These are phyloP conservation scores for Pachymerium ferrugineum DNA, from an alignment of 2,888 invertebrate genomes.

Conservation along the genomic window DNA sequence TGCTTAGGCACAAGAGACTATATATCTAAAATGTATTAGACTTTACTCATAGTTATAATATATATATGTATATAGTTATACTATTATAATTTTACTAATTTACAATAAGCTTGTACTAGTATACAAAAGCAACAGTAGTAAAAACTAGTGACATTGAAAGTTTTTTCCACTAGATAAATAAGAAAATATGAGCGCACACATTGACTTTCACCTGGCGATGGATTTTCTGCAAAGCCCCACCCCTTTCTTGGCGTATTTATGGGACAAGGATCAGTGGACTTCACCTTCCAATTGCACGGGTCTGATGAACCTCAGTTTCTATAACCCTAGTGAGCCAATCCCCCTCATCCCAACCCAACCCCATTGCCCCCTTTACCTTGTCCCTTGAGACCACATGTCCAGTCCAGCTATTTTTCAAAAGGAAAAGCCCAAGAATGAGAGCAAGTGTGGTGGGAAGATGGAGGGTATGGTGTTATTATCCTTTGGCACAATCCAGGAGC, in stretches of 20 bases:
- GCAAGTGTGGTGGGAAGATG: not conserved
- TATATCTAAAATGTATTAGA: too few species aligned
- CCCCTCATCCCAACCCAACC: not conserved
- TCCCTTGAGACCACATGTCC: not conserved
- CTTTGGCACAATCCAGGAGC: not conserved
- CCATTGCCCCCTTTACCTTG: not conserved
- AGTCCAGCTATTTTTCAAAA: not conserved
- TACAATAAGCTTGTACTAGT: too few species aligned
- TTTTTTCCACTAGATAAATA: too few species aligned
- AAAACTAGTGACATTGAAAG: too few species aligned
- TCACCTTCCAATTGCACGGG: not conserved
- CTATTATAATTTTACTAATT: too few species aligned
- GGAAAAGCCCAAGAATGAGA: not conserved
- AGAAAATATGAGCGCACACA: too few species aligned
- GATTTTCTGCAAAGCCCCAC: not conserved
- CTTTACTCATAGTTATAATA: too few species aligned
- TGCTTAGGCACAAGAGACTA: too few species aligned
- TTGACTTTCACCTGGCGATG: not conserved
- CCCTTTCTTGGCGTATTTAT: slow-evolving; percentile 1
- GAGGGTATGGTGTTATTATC: not conserved
- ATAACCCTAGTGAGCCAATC: not conserved
- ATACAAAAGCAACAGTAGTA: not conserved
- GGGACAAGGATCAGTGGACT: not conserved
- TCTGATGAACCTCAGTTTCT: not conserved
- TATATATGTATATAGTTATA: too few species aligned